Percentiles rank a stretch among this genome's conserved stretches.
These are phyloP conservation scores for Labeo catla DNA, from an alignment of 2,113 vertebrate species.

Conservation along the genomic window DNA sequence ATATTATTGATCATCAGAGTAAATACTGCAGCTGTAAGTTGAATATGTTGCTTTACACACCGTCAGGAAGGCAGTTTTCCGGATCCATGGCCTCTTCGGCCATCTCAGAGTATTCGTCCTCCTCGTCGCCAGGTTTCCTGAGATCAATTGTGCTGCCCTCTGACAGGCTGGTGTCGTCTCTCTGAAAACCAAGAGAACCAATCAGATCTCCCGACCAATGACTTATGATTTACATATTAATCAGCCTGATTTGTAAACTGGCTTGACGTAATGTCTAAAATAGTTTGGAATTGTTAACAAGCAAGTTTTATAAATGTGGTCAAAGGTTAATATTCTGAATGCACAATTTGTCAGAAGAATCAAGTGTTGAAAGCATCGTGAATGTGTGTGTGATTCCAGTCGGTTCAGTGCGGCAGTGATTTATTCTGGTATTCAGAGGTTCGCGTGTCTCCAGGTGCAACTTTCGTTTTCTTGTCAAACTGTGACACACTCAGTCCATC, in stretches of 20 bases:
- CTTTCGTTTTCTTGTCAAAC: constrained; percentile 7
- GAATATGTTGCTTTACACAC: constrained; percentile 67
- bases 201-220: constrained; percentile 44
- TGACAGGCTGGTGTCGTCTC: constrained; percentile 87
- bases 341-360: background rate
- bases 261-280: background rate
- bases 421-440: constrained; percentile 21
- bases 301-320: background rate
- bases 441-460: constrained; percentile 19
- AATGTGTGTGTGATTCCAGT: background rate
- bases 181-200: constrained; percentile 66
- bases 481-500: constrained; percentile 27
- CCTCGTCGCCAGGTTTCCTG: constrained; percentile 89
- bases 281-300: no score
- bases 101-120: constrained; percentile 88
- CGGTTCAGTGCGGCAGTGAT: background rate
- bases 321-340: background rate
- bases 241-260: background rate
- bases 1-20: background rate
- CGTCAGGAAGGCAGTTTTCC: constrained; percentile 92
- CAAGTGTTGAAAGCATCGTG: background rate
- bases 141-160: constrained; percentile 97
- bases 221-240: background rate
- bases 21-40: background rate
- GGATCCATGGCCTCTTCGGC: constrained; percentile 91